Conservation (phyloP, 2,797 vertebrate species). For the Odontamblyopus rebecca region DNA sequence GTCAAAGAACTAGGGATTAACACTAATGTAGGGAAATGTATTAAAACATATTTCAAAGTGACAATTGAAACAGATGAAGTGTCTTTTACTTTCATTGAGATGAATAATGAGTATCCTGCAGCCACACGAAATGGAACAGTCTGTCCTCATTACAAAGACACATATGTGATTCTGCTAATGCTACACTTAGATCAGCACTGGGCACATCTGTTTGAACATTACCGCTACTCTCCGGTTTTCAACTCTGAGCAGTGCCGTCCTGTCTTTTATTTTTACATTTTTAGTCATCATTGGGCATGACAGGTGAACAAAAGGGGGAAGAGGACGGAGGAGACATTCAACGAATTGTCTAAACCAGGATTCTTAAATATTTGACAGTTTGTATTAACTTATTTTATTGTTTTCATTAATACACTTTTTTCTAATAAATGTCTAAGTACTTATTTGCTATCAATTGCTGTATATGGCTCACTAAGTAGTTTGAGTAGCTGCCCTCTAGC, state of each 20-base stretch:
- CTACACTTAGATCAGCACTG: conserved; percentile 5
- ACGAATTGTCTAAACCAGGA: too few species aligned
- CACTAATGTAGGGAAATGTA: conserved; percentile 35
- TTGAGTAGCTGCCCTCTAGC: conserved; percentile 19
- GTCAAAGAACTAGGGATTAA: conserved; percentile 12
- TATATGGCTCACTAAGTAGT: too few species aligned
- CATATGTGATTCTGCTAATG: conserved; percentile 26
- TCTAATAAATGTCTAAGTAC: not conserved
- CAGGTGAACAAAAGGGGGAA: too few species aligned
- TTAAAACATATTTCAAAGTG: conserved; percentile 15
- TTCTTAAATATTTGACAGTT: too few species aligned
- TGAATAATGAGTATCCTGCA: conserved; percentile 42
- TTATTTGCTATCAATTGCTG: too few species aligned
- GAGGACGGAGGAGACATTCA: too few species aligned
- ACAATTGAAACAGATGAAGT: conserved; percentile 34
- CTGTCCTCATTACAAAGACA: conserved; percentile 54
- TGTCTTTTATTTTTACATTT: too few species aligned
- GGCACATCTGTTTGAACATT: conserved; percentile 6
- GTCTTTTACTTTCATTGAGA: conserved; percentile 47
- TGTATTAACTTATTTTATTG: not conserved
- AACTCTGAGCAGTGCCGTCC: too few species aligned
- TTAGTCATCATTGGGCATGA: too few species aligned
- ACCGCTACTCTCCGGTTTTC: too few species aligned
- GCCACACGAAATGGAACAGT: conserved; percentile 45
- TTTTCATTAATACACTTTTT: not conserved